Evolutionary conservation across 1,140 invertebrate species (phyloP).

Genomic region (Microplitis mediator): DNA sequence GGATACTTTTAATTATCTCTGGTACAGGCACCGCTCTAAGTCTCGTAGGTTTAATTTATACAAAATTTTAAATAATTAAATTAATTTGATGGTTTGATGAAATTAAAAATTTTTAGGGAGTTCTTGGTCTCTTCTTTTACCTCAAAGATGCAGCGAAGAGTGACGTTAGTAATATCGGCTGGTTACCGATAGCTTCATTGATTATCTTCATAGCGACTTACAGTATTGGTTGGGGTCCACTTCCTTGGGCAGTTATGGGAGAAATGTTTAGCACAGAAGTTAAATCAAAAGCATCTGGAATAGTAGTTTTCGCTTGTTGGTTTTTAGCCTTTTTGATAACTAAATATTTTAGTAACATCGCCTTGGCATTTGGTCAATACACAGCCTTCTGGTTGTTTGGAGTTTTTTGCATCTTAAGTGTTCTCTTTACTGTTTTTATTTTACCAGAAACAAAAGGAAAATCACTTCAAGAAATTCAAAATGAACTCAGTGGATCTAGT

Average conservation of each 20-base stretch:
- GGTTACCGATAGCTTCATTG: conserved; percentile 71
- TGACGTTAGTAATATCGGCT: conserved; percentile 62
- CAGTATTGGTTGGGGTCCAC: conserved; percentile 77
- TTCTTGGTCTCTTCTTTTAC: conserved; percentile 70
- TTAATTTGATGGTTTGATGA: not conserved
- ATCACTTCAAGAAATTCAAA: conserved; percentile 74
- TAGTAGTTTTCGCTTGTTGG: conserved; percentile 82
- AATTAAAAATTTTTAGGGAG: conserved; percentile 50
- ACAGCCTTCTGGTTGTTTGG: conserved; percentile 83
- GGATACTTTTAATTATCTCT: conserved; percentile 74
- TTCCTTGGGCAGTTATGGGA: conserved; percentile 85
- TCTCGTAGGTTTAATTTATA: conserved; percentile 42
- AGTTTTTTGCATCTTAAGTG: conserved; percentile 68
- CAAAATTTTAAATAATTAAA: not conserved
- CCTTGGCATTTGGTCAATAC: conserved; percentile 67
- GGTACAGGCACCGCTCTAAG: conserved; percentile 68
- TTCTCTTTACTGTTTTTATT: conserved; percentile 66
- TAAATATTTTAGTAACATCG: conserved; percentile 72
- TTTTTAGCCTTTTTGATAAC: conserved; percentile 79
- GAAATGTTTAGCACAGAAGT: conserved; percentile 82
- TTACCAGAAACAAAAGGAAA: conserved; percentile 83
- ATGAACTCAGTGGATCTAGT: conserved; percentile 58
- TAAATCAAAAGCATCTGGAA: conserved; percentile 75
- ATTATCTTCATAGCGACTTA: conserved; percentile 73
- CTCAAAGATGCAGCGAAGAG: conserved; percentile 51